Evolutionary conservation across 2,888 invertebrate species (phyloP).

Genomic region (Sphecodes monilicornis): DNA sequence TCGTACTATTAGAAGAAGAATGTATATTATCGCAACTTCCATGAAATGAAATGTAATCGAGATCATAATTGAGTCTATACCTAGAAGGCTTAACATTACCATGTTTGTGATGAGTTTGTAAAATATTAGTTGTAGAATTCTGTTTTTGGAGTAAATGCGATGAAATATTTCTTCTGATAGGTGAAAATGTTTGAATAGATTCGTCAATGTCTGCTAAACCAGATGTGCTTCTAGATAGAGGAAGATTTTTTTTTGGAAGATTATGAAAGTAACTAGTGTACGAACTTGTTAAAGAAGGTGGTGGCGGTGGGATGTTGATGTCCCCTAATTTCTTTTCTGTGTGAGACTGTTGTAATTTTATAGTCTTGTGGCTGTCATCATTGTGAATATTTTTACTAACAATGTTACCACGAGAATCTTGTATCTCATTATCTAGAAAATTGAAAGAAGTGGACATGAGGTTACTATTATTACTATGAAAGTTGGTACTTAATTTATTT

Average conservation of each 20-base stretch:
- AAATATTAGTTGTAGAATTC: conserved; percentile 78
- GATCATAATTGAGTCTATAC: conserved; percentile 81
- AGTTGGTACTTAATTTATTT: conserved; percentile 43
- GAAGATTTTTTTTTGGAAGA: conserved; percentile 79
- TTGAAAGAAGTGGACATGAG: conserved; percentile 75
- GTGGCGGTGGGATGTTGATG: conserved; percentile 77
- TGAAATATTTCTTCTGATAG: conserved; percentile 56
- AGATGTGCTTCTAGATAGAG: conserved; percentile 75
- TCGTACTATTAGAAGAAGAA: conserved; percentile 62
- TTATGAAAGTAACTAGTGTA: conserved; percentile 80
- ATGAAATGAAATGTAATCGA: conserved; percentile 80
- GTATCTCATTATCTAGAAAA: conserved; percentile 58
- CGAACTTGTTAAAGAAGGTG: conserved; percentile 78
- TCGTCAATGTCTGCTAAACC: conserved; percentile 78
- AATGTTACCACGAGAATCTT: conserved; percentile 60
- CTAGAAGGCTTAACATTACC: conserved; percentile 75
- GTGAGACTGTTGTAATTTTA: conserved; percentile 50
- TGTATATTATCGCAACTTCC: conserved; percentile 78
- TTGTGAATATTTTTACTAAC: conserved; percentile 35
- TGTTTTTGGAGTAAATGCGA: conserved; percentile 76
- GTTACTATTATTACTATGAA: conserved; percentile 68
- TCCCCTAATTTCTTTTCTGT: conserved; percentile 69
- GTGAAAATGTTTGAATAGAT: conserved; percentile 71
- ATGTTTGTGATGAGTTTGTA: conserved; percentile 76
- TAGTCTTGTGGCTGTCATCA: conserved; percentile 27